Conservation (phyloP, 30 jellyfish, hydroid and myxozoan genomes). For the Cassiopea andromeda region DNA sequence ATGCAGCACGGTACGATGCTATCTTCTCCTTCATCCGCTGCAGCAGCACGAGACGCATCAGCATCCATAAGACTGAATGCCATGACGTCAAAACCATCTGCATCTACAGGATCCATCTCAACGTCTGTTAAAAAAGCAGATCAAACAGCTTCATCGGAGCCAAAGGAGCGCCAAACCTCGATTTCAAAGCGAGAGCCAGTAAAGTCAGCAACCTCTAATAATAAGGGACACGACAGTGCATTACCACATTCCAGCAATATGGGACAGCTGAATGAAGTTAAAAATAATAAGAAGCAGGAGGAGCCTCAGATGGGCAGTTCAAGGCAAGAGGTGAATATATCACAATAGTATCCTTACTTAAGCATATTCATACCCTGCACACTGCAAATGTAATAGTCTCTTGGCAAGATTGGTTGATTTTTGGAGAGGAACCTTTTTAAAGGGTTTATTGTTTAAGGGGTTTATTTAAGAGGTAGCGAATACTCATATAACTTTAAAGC, state of each 20-base stretch:
- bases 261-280: background rate
- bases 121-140: background rate
- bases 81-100: constrained; percentile 34
- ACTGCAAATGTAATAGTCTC: too few relatives aligned
- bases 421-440: too few relatives aligned
- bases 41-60: constrained; percentile 87
- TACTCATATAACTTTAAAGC: too few relatives aligned
- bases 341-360: background rate
- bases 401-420: too few relatives aligned
- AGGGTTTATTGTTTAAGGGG: too few relatives aligned
- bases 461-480: too few relatives aligned
- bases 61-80: constrained; percentile 40
- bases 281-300: background rate
- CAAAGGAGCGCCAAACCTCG: background rate
- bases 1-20: constrained; percentile 27
- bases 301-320: background rate
- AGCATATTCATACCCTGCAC: background rate
- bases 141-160: background rate
- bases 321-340: background rate
- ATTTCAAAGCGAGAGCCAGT: constrained; percentile 3
- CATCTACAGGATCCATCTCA: background rate
- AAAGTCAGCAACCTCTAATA: background rate
- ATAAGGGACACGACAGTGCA: background rate
- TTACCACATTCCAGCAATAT: background rate
- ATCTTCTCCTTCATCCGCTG: constrained; percentile 74